Conservation (phyloP, 1,140 invertebrate genomes). For the Notospermus geniculatus region DNA sequence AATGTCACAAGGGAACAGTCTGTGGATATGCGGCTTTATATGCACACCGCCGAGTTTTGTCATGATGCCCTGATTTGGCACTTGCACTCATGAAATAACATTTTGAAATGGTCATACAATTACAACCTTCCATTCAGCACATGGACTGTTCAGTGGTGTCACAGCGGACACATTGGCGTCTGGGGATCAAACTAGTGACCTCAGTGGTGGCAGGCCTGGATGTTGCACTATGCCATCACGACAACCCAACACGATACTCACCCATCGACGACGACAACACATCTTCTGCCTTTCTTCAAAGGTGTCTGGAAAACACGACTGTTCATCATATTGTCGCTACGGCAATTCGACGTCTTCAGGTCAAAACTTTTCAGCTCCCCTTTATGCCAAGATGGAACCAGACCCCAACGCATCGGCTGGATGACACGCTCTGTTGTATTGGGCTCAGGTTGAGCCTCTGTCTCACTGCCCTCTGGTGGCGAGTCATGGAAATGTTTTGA, state of each 20-base stretch:
- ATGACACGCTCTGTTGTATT: constrained; percentile 39
- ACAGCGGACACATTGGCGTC: neutral
- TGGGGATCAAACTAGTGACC: neutral
- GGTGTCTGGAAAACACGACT: constrained; percentile 70
- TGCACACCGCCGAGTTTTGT: neutral
- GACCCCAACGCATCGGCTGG: constrained; percentile 67
- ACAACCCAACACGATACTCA: constrained; percentile 22
- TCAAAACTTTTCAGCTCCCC: constrained; percentile 68
- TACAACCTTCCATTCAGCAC: neutral
- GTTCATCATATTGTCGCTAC: constrained; percentile 67
- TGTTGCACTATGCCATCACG: neutral
- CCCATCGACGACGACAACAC: constrained; percentile 76
- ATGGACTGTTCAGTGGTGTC: neutral
- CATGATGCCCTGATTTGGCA: no score
- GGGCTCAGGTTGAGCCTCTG: constrained; percentile 20
- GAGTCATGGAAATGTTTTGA: constrained; percentile 59
- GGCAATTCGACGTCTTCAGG: constrained; percentile 77
- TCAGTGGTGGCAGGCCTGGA: no score
- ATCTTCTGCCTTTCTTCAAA: constrained; percentile 69
- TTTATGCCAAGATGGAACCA: constrained; percentile 79
- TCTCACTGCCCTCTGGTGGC: constrained; percentile 33
- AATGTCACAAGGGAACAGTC: no score
- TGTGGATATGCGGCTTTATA: neutral
- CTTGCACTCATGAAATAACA: no score
- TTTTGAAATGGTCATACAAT: neutral